Base-by-base conservation (phyloP, 2,113 vertebrate genomes). In the Noturus placidus region DNA sequence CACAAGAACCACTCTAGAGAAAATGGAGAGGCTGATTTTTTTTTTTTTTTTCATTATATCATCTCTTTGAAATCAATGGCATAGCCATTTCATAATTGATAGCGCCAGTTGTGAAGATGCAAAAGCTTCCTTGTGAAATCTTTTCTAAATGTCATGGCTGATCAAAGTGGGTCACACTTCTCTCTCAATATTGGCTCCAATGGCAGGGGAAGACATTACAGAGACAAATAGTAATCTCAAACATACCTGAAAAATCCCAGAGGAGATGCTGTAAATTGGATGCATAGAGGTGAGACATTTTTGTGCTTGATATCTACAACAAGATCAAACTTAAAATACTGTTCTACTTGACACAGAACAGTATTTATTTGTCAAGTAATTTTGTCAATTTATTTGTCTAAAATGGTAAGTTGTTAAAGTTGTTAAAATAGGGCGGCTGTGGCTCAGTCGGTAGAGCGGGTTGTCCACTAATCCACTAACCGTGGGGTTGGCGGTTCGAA, bases 11-110 rank as follows among this genome's bases (percentile, higher is more conserved):
- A 76, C 81, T 70, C 67, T 19, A 0, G n/a, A 57, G 70, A 77
- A 89, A 70, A 77, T 3, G 2, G 19, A 77, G 38, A 87, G 78
- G 42, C 27, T 76, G 11, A 54, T 4, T 9, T 80, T 35, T 80
- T 33, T 35, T 33, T 30, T n/a, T n/a, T 54, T 79, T 56, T 4
- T 59, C 69, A 20, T 84, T 81, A 84, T 69, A 74, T 82, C 30
- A 70, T 82, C 42, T 65, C 85, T 81, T 81, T 84, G 76, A 87
- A 87, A 85, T 67, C 80, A 67, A 54, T 87, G 38, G 46, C 59
- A 7, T 38, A 59, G 81, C 33, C 65, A 83, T 83, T 89, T 88
- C 50, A 78, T 78, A 87, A 87, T 79, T 87, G 77, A 82, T 86
- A 82, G 81, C 42, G 50, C 57, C 57, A 85, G 82, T 42, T 74